Conservation (phyloP, 2,113 vertebrate species). For the Menura novaehollandiae region DNA sequence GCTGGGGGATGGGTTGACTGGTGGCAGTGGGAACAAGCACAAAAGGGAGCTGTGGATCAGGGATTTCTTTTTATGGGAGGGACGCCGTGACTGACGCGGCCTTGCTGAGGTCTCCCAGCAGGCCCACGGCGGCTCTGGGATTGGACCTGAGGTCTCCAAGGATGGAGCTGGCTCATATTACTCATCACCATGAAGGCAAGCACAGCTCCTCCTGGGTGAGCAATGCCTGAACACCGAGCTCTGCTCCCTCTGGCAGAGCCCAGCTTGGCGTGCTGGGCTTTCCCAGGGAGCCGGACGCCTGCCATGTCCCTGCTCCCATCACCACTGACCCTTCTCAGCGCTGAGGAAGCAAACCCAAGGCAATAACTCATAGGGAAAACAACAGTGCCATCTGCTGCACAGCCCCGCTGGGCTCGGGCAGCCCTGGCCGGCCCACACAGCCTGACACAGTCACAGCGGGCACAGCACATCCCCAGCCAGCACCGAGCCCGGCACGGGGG, state of each 20-base stretch:
- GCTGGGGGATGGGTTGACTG: background rate
- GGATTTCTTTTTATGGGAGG: background rate
- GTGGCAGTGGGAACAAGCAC: background rate
- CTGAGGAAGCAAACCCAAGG: background rate
- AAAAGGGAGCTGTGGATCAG: background rate
- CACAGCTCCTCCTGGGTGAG: background rate
- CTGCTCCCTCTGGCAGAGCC: background rate
- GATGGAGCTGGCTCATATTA: background rate
- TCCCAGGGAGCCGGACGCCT: background rate
- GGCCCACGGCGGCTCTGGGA: background rate
- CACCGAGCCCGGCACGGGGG: background rate
- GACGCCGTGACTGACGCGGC: background rate
- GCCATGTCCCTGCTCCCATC: background rate
- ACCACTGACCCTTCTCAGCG: background rate
- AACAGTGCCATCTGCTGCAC: constrained; percentile 58
- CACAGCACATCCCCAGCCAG: accelerated
- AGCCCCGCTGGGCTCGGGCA: background rate
- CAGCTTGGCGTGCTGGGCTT: accelerated
- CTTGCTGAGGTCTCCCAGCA: background rate
- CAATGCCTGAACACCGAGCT: background rate
- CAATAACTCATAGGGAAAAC: background rate
- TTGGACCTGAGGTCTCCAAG: background rate
- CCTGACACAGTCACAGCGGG: accelerated
- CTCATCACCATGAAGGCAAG: background rate
- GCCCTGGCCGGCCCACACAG: background rate